Base-by-base conservation (phyloP, 2,888 invertebrate genomes). In the Mesorhabditis belari region DNA sequence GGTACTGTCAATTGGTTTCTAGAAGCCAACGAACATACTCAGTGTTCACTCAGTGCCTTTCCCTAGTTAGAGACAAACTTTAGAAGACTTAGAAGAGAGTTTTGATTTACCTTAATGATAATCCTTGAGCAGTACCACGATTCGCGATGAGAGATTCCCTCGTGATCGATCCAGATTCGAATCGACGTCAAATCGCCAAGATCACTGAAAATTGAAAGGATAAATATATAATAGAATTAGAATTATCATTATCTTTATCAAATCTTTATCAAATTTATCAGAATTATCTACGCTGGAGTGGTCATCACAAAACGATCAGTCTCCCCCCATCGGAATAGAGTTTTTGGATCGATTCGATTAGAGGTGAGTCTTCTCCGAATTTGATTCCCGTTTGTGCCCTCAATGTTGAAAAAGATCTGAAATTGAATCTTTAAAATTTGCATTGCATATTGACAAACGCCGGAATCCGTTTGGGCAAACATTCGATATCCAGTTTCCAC, bases 401-500 rank as follows among this genome's bases (percentile, higher is more conserved):
- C 56, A 19, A 74, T 52, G 50, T 73, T 74, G 60, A 74, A 65
- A 6, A 54, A 63, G 0, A 73, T 63, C 63, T 65, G 23, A 26
- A 61, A 56, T 27, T 26, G 17, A 1, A 23, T 4, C 25, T 49
- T 6, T 49, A 5, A 49, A n/a, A n/a, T 6, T 35, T 2, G 25
- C 12, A 28, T 12, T 24, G 27, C 27, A 9, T 25, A 55, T 21
- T 23, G 24, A 4, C 53, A 5, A 21, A 71, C 70, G 28, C 64
- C 60, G 12, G 72, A 72, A 49, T 71, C 69, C 4, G 70, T 69
- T 0, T 68, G 62, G 0, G 71, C 68, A 57, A 67, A 73, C 70
- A 71, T 71, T 26, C 65, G 49, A 55, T 69, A 70, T 49, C 74
- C 72, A 17, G 74, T 74, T 50, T 73, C 70, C 21, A 73, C 72